Conservation (phyloP, 1,140 invertebrate genomes). For the Calephelis virginiensis region DNA sequence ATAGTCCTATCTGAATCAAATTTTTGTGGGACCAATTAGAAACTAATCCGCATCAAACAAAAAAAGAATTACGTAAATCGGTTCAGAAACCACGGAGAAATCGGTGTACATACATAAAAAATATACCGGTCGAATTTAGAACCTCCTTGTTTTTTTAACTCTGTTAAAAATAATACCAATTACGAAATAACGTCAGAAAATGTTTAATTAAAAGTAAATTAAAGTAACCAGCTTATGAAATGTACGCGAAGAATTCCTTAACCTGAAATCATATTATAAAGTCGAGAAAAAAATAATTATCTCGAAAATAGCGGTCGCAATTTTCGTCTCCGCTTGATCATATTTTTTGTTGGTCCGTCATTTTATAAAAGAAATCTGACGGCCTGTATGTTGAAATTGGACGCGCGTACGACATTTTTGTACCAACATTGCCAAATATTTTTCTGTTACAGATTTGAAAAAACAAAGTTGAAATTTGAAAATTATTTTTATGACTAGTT, state of each 20-base stretch:
- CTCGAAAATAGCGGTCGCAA: slow-evolving; percentile 49
- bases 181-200: neutral
- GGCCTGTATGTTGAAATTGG: slow-evolving; percentile 37
- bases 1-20: no score
- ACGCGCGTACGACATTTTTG: slow-evolving; percentile 21
- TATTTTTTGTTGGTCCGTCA: slow-evolving; percentile 42
- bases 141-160: no score
- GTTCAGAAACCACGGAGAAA: no score
- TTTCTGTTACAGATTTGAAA: slow-evolving; percentile 1
- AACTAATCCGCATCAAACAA: no score
- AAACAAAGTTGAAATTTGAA: no score
- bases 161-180: no score
- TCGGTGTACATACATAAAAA: no score
- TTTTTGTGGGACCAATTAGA: no score
- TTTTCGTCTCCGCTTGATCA: slow-evolving; percentile 41
- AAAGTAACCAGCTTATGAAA: slow-evolving; percentile 14
- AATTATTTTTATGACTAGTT: no score
- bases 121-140: no score
- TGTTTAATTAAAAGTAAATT: neutral
- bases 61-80: no score
- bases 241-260: slow-evolving; percentile 19
- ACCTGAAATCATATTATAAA: slow-evolving; percentile 22
- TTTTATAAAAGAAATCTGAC: slow-evolving; percentile 25
- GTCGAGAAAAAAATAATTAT: slow-evolving; percentile 55
- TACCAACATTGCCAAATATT: neutral